Conservation (phyloP, 2,888 invertebrate genomes). For the Selenia dentaria region DNA sequence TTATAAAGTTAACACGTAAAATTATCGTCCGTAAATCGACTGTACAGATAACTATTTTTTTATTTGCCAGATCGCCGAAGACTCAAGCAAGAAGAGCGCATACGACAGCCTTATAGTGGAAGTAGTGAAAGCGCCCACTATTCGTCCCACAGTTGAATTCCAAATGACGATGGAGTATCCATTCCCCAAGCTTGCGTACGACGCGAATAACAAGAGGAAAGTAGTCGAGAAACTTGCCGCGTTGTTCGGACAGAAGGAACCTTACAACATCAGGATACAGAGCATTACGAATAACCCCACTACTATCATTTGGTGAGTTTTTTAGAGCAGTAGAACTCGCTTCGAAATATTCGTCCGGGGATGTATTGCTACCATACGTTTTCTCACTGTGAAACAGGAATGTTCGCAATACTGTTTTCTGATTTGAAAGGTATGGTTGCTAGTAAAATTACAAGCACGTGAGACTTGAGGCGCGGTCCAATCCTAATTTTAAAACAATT, state of each 20-base stretch:
- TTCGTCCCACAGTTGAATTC: constrained; percentile 90
- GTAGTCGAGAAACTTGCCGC: constrained; percentile 92
- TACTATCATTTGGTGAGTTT: constrained; percentile 87
- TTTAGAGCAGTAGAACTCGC: no score
- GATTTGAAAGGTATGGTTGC: no score
- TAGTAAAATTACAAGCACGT: no score
- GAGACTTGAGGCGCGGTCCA: no score
- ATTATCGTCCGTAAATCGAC: no score
- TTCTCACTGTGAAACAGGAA: no score
- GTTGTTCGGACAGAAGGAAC: constrained; percentile 90
- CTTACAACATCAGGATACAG: constrained; percentile 89
- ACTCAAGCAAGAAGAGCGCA: constrained; percentile 89
- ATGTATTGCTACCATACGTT: no score
- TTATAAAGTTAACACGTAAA: no score
- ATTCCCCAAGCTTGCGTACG: constrained; percentile 88
- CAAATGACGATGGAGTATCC: constrained; percentile 90
- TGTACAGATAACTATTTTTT: background rate
- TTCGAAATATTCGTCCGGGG: no score
- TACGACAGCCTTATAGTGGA: constrained; percentile 92
- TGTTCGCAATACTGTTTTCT: no score
- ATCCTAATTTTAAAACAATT: no score
- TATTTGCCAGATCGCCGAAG: constrained; percentile 86
- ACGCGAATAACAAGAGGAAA: constrained; percentile 89
- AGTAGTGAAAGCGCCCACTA: constrained; percentile 86
- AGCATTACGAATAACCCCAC: constrained; percentile 88